A percentile compares a stretch with the other conserved stretches of the same genome.
Conservation (phyloP, 2,113 vertebrate species). For the Cromileptes altivelis region DNA sequence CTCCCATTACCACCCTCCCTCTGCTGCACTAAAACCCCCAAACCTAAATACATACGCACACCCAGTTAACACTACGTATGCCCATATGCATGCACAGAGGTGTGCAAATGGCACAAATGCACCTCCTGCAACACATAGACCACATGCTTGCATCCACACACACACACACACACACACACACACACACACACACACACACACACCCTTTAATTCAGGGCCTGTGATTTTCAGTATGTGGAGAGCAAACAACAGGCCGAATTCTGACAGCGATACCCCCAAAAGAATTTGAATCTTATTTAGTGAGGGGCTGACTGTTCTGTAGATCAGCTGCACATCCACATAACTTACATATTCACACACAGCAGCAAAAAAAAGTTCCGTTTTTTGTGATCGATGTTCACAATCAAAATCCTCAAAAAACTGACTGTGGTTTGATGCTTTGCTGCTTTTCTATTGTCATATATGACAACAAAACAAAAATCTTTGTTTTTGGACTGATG, state of each 20-base stretch:
- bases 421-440: background rate
- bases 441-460: background rate
- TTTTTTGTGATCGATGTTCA: background rate
- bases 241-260: conserved; percentile 9
- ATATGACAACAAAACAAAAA: background rate
- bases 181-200: conserved; percentile 25
- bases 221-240: conserved; percentile 5
- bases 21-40: conserved; percentile 69
- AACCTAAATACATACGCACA: conserved; percentile 65
- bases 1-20: conserved; percentile 75
- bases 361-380: background rate
- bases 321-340: background rate
- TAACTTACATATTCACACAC: background rate
- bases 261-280: background rate
- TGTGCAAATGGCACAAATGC: conserved; percentile 17
- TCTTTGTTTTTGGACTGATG: background rate
- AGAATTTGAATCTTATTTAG: background rate
- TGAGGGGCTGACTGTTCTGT: background rate
- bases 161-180: conserved; percentile 1
- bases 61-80: conserved; percentile 37
- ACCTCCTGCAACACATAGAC: conserved; percentile 16
- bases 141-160: conserved; percentile 16
- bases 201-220: background rate
- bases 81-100: conserved; percentile 19
- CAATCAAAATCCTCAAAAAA: background rate